Evolutionary conservation across 2,888 invertebrate species (phyloP).

Genomic region (Hydropsyche betteni): DNA sequence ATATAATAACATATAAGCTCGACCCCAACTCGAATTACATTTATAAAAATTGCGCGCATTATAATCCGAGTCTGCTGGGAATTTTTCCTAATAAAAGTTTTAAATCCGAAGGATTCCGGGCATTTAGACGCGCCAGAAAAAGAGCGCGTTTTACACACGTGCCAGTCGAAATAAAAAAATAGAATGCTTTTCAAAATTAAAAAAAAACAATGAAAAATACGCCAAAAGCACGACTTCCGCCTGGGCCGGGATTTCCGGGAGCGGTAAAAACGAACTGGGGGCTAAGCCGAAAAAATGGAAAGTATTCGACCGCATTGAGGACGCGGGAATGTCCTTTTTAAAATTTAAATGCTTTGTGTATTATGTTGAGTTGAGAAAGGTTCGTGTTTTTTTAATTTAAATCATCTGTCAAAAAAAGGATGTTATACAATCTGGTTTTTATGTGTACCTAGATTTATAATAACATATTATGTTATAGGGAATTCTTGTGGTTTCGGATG

Average conservation of each 20-base stretch:
- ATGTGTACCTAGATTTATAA: no score
- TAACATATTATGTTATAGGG: no score
- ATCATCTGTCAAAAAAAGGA: no score
- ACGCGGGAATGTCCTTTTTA: constrained; percentile 49
- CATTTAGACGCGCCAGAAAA: constrained; percentile 43
- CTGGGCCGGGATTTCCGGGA: constrained; percentile 17
- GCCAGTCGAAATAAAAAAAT: constrained; percentile 27
- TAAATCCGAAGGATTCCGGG: constrained; percentile 51
- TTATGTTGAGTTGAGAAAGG: neutral
- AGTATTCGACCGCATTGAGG: constrained; percentile 48
- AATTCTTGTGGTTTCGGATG: no score
- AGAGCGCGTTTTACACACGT: neutral
- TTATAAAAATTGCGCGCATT: constrained; percentile 42
- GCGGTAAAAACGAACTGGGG: constrained; percentile 16
- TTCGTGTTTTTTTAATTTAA: neutral
- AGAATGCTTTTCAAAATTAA: constrained; percentile 46
- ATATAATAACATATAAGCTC: constrained; percentile 25
- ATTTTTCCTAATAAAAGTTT: constrained; percentile 52
- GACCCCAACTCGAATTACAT: constrained; percentile 40
- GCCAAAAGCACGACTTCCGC: constrained; percentile 42
- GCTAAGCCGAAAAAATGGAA: constrained; percentile 42
- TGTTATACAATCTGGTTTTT: no score
- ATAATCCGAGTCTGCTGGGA: constrained; percentile 50
- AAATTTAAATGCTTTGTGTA: constrained; percentile 38
- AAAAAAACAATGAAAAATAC: constrained; percentile 39